Conservation (phyloP, 1,140 invertebrate species). For the Drosophila elegans region DNA sequence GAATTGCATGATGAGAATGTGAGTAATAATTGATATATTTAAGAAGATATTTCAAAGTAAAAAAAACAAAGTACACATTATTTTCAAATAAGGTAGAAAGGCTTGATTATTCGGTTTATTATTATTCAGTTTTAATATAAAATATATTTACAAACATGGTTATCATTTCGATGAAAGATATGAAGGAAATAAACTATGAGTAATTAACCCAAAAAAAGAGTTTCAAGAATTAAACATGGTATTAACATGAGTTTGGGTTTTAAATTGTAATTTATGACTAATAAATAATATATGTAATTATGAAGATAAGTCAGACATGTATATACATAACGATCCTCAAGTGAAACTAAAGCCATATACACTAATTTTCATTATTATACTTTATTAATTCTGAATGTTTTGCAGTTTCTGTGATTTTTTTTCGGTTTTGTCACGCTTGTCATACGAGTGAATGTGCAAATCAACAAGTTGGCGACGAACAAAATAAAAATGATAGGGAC, state of each 20-base stretch:
- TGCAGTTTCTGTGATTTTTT: slow-evolving; percentile 12
- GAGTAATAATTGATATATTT: slow-evolving; percentile 17
- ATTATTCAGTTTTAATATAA: no score
- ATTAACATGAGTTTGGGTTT: neutral
- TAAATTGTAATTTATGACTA: neutral
- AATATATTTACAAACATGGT: neutral
- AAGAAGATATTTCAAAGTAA: neutral
- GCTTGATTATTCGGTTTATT: no score
- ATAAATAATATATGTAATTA: neutral
- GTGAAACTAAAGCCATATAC: neutral
- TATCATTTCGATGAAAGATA: neutral
- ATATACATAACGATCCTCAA: neutral
- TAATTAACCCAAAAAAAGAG: neutral
- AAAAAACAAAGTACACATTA: no score
- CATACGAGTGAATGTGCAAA: slow-evolving; percentile 59
- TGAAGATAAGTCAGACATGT: neutral
- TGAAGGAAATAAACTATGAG: neutral
- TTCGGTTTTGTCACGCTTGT: slow-evolving; percentile 36
- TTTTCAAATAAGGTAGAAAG: no score
- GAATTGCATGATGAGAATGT: slow-evolving; percentile 32
- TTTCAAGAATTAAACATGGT: neutral
- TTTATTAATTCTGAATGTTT: slow-evolving; percentile 10
- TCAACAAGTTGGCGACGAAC: slow-evolving; percentile 62
- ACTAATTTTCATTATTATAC: neutral
- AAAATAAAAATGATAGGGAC: slow-evolving; percentile 21